Percentiles rank a stretch among this genome's conserved stretches.
Conservation (phyloP, 2,113 vertebrate genomes). For the Hiodon tergisus region DNA sequence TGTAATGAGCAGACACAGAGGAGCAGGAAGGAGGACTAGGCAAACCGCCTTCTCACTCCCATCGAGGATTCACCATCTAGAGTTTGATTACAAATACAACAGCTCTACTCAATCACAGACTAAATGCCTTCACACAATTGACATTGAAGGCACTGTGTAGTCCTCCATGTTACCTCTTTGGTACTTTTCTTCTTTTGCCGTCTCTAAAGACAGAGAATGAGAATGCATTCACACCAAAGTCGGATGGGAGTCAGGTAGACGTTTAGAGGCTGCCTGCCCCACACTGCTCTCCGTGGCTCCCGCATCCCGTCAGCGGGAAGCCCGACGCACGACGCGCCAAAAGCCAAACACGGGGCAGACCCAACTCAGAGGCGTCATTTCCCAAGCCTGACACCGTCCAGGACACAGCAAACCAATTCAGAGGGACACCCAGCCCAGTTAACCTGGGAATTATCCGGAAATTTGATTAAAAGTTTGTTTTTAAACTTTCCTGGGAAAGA, state of each 20-base stretch:
- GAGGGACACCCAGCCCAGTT: constrained; percentile 55
- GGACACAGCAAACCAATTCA: constrained; percentile 51
- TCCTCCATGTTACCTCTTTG: too few species aligned
- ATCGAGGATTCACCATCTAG: too few species aligned
- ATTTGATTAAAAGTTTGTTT: constrained; percentile 79
- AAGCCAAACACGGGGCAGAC: background rate
- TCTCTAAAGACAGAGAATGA: constrained; percentile 8
- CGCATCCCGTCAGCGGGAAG: background rate
- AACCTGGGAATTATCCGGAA: constrained; percentile 60
- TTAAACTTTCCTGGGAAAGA: constrained; percentile 67
- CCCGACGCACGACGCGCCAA: background rate
- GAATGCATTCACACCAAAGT: background rate
- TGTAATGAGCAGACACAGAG: background rate
- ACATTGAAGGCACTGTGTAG: too few species aligned
- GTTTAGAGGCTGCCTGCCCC: background rate
- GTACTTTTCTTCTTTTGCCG: background rate
- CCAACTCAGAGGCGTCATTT: background rate
- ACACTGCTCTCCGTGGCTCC: background rate
- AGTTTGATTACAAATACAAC: constrained; percentile 4
- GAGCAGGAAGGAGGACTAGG: background rate
- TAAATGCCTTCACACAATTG: background rate
- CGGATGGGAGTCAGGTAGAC: background rate
- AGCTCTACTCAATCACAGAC: constrained; percentile 9
- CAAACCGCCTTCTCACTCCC: background rate
- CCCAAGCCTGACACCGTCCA: constrained; percentile 42